Evolutionary conservation across 1,140 invertebrate genomes (phyloP), one percentile per base, ranked within the genome.

Genomic region (Drosophila prosaltans): DNA sequence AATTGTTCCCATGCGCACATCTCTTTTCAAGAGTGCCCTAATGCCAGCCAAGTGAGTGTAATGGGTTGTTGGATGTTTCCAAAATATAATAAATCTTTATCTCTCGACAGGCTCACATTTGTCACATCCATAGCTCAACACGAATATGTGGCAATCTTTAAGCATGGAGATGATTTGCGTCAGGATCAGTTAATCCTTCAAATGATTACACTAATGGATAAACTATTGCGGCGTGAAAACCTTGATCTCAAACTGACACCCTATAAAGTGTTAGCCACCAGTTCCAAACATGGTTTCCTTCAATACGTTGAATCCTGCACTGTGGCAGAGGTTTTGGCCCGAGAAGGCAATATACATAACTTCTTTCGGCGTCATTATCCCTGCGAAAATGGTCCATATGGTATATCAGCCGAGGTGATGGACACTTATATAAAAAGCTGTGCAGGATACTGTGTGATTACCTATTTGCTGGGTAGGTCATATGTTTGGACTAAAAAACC

Each of bases 121-220:
- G 93, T 96, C 16, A 92, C 92, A 0, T 98, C 97, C 0, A 95
- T 92, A 30, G 83, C 94, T 0, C 94, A 95, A 59, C 95, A 96
- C 39, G 97, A 98, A 91, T 99, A 99, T 93, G 96, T 98, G 11
- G 97, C 98, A 0, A 99, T 99, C 75, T 99, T 99, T 92, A 99
- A 99, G 93, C 95, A 98, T 89, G 99, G 99, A 1, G 99, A 99
- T 93, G 99, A 99, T 93, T 92, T 99, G n/a, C 93, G 98, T 28
- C 99, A 99, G 93, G 99, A 99, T 93, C 99, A 99, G 93, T 94
- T 99, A 0, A 98, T 99, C 73, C 93, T 99, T 61, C 97, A 98
- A 93, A 99, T 99, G 93, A 99, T 99, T 68, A 98, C 98, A 0
- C 93, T 99, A 3, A 99, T 99, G 98, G 99, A 99, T 93, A 97